Evolutionary conservation across 2,797 vertebrate species (phyloP).

Genomic region (Tympanoctomys barrerae): DNA sequence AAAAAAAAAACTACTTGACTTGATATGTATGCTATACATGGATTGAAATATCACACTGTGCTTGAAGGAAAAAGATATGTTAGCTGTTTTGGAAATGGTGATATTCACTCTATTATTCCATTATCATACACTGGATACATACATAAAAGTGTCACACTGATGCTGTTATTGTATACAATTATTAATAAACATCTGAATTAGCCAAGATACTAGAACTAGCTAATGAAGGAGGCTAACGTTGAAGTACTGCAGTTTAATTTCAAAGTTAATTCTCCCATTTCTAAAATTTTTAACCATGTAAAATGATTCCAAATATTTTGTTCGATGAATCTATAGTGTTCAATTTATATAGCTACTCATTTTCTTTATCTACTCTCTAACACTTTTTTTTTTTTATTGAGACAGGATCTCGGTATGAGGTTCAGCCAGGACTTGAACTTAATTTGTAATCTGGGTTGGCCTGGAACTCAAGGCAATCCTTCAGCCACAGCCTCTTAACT

Average conservation of each 20-base stretch:
- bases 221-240: not conserved
- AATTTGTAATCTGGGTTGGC: not conserved
- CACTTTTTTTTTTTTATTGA: not conserved
- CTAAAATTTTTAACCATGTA: not conserved
- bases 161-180: not conserved
- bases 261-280: not conserved
- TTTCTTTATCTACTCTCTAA: not conserved
- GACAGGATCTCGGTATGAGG: not conserved
- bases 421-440: not conserved
- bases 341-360: not conserved
- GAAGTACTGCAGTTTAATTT: constrained; percentile 5
- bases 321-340: not conserved
- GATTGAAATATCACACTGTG: not conserved
- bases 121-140: not conserved
- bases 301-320: not conserved
- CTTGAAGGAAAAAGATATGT: not conserved
- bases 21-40: not conserved
- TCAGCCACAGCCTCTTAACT: not conserved
- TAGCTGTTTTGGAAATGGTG: not conserved
- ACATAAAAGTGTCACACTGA: not conserved
- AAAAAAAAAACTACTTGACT: not conserved
- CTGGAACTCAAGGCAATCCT: not conserved
- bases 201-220: not conserved
- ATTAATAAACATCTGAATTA: not conserved
- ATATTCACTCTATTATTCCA: not conserved